Base-by-base conservation (phyloP, 2,888 invertebrate genomes). In the Folsomia manolachei region DNA sequence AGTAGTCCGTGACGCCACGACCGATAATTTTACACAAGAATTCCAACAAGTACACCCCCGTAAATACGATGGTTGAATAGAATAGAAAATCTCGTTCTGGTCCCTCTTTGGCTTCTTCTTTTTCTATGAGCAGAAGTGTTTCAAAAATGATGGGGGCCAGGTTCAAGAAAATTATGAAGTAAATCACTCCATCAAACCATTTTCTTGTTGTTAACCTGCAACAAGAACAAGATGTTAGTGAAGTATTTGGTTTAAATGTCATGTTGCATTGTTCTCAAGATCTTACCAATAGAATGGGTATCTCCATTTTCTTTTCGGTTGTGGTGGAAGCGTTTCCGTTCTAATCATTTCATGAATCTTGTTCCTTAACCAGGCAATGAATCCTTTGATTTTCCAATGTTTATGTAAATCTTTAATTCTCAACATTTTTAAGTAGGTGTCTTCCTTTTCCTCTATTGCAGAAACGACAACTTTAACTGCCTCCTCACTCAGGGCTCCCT, bases 401-500 rank as follows among this genome's bases (percentile, higher is more conserved):
- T 82, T 82, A 1, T 85, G 85, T 1, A 87, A 81, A 75, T 85
- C 85, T 0, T 86, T 85, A 66, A 86, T 73, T 65, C 81, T 81
- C 56, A 87, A 87, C 71, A 80, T 79, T 65, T 86, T 82, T 0
- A 85, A 85, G 9, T 85, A 83, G 2, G 84, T 84, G 72, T 88
- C 87, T 0, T 86, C 85, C 0, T 87, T 86, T 0, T 85, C 84
- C 63, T 88, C 87, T 0, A 87, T 86, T 0, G 86, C 86, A 70
- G 88, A 88, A 1, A 87, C 86, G 19, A 89, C 82, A 1, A 86
- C 83, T 64, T 87, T 82, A 0, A 89, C 87, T 0, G 87, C 88
- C 9, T 88, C 87, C 73, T 88, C 87, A 63, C 88, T 87, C 74
- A 89, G 84, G 83, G 88, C 86, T 0, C 89, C 89, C 71, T 88